Base-by-base conservation (phyloP, 2,113 vertebrate species). In the Scortum barcoo region DNA sequence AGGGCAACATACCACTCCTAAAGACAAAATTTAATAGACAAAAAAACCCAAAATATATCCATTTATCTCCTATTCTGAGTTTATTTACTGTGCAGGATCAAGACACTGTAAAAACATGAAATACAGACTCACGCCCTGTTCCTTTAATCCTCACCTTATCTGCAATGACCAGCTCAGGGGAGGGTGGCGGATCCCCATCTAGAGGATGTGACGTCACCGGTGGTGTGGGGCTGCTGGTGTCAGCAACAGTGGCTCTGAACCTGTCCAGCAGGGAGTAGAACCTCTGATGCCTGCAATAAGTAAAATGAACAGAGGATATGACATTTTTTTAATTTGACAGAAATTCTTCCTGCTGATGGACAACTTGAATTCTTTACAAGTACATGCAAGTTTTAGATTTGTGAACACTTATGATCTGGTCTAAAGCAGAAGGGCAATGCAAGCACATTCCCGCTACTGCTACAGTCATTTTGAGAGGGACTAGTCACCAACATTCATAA, bases 221-320 rank as follows among this genome's bases (percentile, higher is more conserved):
- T 80, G 97, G 95, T 3, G 91, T 84, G 40, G 98, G 97, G 90
- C 97, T 97, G 0, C 76, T 86, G 0, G 96, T 96, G 70, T 97
- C 96, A 1, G 96, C 95, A 0, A 98, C 95, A 68, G 96, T 96
- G 20, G 96, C 95, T 90, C 97, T 95, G 88, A 99, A 98, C 89
- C 98, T 97, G 94, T 99, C 98, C 96, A 99, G 95, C 94, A 99
- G 96, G 2, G 98, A 99, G 93, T 96, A 99, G 72, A 99, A 97
- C 92, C 98, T 95, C 94, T 99, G 97, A 93, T 99, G 98, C 83
- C 98, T 99, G 91, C 17, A 50, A 81, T 33, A 7, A 36, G 5
- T 50, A 58, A 60, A 17, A 22, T 5, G 33, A 26, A 42, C 2
- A 46, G 1, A 63, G 2, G 17, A 63, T 42, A 22, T n/a, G 7